Evolutionary conservation across 2,888 invertebrate species (phyloP).

Genomic region (Tinea trinotella): DNA sequence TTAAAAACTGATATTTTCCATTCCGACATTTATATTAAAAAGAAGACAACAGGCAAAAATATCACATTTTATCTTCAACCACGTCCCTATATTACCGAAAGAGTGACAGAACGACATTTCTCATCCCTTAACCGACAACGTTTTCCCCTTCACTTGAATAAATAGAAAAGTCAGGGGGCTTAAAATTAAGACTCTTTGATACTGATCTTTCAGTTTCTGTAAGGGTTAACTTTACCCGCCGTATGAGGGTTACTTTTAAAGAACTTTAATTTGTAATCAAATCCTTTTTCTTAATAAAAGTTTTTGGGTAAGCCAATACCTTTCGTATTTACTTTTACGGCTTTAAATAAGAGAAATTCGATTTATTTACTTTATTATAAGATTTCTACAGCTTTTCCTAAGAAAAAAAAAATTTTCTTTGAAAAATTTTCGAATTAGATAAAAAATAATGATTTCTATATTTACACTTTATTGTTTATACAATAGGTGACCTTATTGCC

Average conservation of each 20-base stretch:
- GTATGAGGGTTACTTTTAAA: slow-evolving; percentile 5
- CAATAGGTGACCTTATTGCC: too few species aligned
- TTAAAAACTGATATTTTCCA: too few species aligned
- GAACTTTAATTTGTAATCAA: slow-evolving; percentile 7
- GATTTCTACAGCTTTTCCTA: too few species aligned
- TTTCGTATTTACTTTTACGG: background rate
- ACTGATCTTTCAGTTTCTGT: slow-evolving; percentile 8
- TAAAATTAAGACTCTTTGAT: slow-evolving; percentile 14
- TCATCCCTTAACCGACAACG: slow-evolving; percentile 9
- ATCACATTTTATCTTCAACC: slow-evolving; percentile 10
- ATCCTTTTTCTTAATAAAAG: background rate
- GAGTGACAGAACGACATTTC: slow-evolving; percentile 11
- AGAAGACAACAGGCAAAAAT: slow-evolving; percentile 4
- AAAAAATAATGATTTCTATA: too few species aligned
- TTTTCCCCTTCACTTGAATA: slow-evolving; percentile 9
- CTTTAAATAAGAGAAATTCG: background rate
- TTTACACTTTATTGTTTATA: too few species aligned
- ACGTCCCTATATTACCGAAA: slow-evolving; percentile 9
- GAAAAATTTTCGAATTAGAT: too few species aligned
- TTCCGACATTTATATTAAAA: background rate
- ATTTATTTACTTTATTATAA: too few species aligned
- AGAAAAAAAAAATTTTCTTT: too few species aligned
- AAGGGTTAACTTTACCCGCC: slow-evolving; percentile 6
- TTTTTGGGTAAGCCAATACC: background rate
- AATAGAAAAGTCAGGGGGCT: slow-evolving; percentile 14